These are phyloP conservation scores for Alectura lathami DNA, from an alignment of 2,113 vertebrate species.

Conservation along the genomic window DNA sequence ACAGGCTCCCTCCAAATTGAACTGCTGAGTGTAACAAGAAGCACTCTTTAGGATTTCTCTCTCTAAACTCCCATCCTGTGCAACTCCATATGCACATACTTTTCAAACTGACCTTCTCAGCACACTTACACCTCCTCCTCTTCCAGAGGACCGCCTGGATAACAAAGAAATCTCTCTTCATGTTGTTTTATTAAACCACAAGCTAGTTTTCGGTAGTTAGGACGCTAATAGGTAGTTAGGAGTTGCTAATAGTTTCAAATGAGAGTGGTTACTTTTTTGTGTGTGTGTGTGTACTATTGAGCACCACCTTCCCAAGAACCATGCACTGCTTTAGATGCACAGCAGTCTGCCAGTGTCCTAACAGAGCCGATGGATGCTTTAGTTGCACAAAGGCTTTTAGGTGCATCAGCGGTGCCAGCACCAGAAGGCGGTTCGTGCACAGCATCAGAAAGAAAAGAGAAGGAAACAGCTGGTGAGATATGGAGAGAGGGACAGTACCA, in stretches of 20 bases:
- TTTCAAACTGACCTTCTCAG: not conserved
- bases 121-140: not conserved
- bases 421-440: not conserved
- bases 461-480: not conserved
- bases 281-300: not conserved
- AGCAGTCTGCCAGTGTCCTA: not conserved
- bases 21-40: not conserved
- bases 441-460: not conserved
- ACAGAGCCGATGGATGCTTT: slow-evolving; percentile 43
- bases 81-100: not conserved
- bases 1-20: not conserved
- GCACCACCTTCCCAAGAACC: not conserved
- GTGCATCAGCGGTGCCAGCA: not conserved
- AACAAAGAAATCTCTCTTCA: not conserved
- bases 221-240: too few relatives aligned
- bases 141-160: not conserved
- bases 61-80: not conserved
- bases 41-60: not conserved
- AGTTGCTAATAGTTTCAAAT: too few relatives aligned
- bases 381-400: slow-evolving; percentile 31
- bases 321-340: not conserved
- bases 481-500: not conserved
- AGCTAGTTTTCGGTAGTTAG: not conserved
- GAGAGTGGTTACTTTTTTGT: not conserved
- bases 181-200: not conserved